Conservation (phyloP, 2,113 vertebrate genomes). For the Trochalopteron elliotii region DNA sequence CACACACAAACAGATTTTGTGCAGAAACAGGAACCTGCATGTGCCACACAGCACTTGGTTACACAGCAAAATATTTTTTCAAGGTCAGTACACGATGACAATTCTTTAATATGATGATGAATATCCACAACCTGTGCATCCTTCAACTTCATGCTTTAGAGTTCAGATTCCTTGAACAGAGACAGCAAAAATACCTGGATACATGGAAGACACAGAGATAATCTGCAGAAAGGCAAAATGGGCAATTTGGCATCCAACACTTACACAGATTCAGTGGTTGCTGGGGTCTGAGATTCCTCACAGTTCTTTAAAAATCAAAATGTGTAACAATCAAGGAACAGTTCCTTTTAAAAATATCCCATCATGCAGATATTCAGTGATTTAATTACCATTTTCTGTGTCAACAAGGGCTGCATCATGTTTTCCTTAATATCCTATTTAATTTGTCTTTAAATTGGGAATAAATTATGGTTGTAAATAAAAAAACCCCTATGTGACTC, state of each 20-base stretch:
- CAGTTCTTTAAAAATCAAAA: background rate
- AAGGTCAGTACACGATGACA: background rate
- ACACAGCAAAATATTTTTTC: background rate
- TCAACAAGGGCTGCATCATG: constrained; percentile 17
- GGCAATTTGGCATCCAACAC: background rate
- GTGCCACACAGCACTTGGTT: background rate
- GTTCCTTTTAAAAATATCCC: background rate
- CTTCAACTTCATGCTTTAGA: background rate
- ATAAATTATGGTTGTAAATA: background rate
- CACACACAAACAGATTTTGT: background rate
- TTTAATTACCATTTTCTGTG: constrained; percentile 62
- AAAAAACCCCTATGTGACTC: background rate
- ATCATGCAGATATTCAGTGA: background rate
- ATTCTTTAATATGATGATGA: background rate
- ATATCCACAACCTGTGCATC: background rate
- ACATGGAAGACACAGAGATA: background rate
- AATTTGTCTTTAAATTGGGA: constrained; percentile 3
- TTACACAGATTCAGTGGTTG: background rate
- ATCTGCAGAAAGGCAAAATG: background rate
- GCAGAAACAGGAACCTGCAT: background rate
- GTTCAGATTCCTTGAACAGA: background rate
- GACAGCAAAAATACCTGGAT: background rate
- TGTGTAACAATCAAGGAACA: background rate
- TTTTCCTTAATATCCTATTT: constrained; percentile 53
- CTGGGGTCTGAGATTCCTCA: background rate